Conservation (phyloP, 2,113 vertebrate species). For the Todiramphus chloris region DNA sequence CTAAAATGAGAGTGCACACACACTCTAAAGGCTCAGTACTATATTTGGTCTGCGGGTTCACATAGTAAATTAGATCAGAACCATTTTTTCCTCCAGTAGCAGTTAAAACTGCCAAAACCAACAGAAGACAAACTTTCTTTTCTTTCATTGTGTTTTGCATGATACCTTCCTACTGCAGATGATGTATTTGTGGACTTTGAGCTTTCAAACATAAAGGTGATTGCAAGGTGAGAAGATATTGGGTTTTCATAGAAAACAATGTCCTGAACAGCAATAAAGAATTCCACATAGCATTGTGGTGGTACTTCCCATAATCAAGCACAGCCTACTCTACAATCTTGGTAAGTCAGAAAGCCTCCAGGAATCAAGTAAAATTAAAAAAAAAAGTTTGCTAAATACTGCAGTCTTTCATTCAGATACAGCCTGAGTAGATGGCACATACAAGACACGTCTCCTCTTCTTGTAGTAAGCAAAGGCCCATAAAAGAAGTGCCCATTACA, state of each 20-base stretch:
- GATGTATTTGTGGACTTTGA: background rate
- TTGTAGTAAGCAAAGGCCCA: background rate
- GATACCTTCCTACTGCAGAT: background rate
- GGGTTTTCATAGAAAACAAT: background rate
- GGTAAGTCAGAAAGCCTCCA: background rate
- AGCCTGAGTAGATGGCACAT: background rate
- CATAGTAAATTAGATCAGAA: background rate
- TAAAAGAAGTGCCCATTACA: background rate
- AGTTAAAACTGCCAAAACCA: background rate
- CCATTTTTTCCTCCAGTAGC: background rate
- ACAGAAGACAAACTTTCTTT: background rate
- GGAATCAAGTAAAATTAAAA: background rate
- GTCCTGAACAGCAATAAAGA: background rate
- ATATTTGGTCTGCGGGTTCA: background rate
- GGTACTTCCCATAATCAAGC: background rate
- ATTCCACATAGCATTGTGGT: rapidly evolving
- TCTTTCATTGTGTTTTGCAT: background rate
- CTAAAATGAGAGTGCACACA: background rate
- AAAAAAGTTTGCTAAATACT: background rate
- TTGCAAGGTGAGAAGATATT: background rate
- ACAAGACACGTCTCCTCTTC: background rate
- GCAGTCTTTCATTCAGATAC: background rate
- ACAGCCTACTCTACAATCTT: background rate
- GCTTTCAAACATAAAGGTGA: background rate
- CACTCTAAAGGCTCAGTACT: background rate